Evolutionary conservation across 2,113 vertebrate species (phyloP).

Genomic region (Eupsittula cactorum): DNA sequence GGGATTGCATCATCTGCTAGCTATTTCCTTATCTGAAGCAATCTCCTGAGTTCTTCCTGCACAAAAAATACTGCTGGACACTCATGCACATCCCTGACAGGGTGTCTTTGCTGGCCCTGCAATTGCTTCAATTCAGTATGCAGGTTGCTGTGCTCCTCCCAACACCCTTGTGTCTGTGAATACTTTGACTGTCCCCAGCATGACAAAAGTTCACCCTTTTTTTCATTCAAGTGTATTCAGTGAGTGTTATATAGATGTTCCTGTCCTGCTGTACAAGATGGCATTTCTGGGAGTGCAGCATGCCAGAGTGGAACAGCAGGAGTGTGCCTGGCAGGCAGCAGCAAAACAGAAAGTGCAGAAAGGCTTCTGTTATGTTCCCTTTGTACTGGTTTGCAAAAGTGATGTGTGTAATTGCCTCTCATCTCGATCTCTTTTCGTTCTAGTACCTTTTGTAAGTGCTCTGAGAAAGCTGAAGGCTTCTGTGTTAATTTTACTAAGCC

Average conservation of each 20-base stretch:
- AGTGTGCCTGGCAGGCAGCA: background rate
- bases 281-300: accelerated
- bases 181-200: background rate
- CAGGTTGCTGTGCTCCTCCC: background rate
- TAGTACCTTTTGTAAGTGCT: background rate
- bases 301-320: accelerated
- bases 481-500: background rate
- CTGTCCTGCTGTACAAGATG: background rate
- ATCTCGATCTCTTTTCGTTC: background rate
- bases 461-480: background rate
- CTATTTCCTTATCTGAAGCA: background rate
- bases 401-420: background rate
- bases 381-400: background rate
- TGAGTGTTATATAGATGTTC: background rate
- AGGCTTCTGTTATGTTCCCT: background rate
- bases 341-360: background rate
- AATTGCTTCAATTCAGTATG: background rate
- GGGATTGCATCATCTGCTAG: accelerated
- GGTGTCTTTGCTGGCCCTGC: background rate
- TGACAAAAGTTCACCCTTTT: background rate
- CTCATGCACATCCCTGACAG: accelerated
- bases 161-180: background rate
- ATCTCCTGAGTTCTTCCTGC: background rate
- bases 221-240: background rate
- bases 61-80: background rate